Evolutionary conservation across 2,113 vertebrate species (phyloP).

Genomic region (Podarcis cretensis): DNA sequence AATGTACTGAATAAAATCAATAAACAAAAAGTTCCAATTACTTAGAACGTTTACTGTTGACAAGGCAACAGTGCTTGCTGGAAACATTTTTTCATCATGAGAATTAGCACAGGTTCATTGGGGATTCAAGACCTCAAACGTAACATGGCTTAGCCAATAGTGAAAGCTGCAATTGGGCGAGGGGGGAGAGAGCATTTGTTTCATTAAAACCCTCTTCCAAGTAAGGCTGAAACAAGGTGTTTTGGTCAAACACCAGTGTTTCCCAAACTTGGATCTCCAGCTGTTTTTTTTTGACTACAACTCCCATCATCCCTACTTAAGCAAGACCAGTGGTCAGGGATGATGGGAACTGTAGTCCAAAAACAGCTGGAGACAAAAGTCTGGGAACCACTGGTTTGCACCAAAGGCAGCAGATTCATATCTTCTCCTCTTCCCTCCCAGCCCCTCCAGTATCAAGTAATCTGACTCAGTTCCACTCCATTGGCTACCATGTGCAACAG

Average conservation of each 20-base stretch:
- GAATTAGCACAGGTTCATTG: neutral
- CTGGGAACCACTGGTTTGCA: too few species aligned
- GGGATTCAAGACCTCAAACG: neutral
- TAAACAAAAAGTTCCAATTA: neutral
- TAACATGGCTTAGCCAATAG: neutral
- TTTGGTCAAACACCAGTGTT: too few species aligned
- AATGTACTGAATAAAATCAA: neutral
- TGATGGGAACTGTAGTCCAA: too few species aligned
- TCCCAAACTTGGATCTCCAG: too few species aligned
- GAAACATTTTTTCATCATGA: neutral
- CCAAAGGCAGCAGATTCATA: neutral
- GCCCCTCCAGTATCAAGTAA: neutral
- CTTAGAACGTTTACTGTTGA: neutral
- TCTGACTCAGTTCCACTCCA: neutral
- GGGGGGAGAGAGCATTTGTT: neutral
- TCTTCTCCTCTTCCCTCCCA: neutral
- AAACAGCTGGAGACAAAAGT: too few species aligned
- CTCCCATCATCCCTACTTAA: too few species aligned
- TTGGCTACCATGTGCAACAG: neutral
- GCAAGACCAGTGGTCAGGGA: too few species aligned
- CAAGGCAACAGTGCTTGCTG: neutral
- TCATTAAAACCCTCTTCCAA: neutral
- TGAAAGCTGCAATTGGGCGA: neutral
- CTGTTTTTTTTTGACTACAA: too few species aligned
- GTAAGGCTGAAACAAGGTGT: neutral